These are phyloP conservation scores for Seriola dumerili DNA, from an alignment of 2,113 vertebrate genomes.

Conservation along the genomic window DNA sequence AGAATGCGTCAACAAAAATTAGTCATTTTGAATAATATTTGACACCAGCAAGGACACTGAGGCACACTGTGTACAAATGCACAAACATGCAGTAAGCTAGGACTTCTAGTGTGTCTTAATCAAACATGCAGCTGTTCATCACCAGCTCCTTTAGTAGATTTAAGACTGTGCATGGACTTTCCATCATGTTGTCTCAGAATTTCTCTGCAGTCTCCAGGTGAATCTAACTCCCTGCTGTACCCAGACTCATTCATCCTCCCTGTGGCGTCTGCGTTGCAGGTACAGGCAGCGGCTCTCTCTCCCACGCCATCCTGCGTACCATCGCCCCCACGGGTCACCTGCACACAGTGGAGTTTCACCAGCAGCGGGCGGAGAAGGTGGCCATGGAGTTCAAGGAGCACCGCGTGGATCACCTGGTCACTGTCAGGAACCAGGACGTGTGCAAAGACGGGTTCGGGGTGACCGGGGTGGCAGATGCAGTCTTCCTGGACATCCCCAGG, in stretches of 20 bases:
- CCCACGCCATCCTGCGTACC: conserved; percentile 94
- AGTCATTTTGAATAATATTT: too few relatives aligned
- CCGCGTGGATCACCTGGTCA: conserved; percentile 91
- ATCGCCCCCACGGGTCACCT: conserved; percentile 95
- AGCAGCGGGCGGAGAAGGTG: conserved; percentile 92
- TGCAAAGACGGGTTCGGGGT: conserved; percentile 95
- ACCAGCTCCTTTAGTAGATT: too few relatives aligned
- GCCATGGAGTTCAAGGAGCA: conserved; percentile 93
- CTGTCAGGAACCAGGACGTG: conserved; percentile 95
- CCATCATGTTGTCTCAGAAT: too few relatives aligned
- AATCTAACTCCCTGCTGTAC: background rate
- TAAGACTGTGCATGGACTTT: too few relatives aligned
- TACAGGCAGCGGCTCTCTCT: conserved; percentile 96
- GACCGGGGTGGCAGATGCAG: conserved; percentile 88
- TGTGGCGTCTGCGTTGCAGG: conserved; percentile 79
- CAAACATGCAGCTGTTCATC: too few relatives aligned
- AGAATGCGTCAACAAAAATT: too few relatives aligned
- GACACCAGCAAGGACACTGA: too few relatives aligned
- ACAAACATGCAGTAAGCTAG: too few relatives aligned
- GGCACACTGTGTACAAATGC: too few relatives aligned
- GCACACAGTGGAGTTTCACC: conserved; percentile 97
- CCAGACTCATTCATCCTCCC: background rate
- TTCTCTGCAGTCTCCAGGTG: too few relatives aligned
- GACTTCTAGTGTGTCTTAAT: too few relatives aligned
- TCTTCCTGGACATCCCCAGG: conserved; percentile 96